These are phyloP conservation scores for Vireo griseus DNA, from an alignment of 2,797 vertebrate genomes.

Conservation along the genomic window DNA sequence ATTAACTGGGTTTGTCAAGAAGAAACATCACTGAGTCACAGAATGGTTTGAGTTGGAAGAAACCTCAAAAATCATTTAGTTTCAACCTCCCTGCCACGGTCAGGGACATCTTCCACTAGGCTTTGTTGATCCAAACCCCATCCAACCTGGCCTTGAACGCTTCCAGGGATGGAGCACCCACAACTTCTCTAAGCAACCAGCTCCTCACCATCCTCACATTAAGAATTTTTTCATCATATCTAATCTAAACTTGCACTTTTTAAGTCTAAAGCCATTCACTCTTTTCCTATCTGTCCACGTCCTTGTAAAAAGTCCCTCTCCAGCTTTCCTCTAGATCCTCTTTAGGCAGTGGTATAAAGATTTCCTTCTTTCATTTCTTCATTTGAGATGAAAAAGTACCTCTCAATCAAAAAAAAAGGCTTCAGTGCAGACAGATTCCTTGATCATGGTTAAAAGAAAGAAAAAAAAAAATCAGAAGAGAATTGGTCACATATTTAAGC, in stretches of 20 bases:
- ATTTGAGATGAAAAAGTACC: background rate
- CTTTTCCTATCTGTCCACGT: accelerated
- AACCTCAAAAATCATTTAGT: background rate
- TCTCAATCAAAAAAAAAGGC: background rate
- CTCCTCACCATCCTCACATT: too few species aligned
- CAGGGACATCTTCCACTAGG: accelerated
- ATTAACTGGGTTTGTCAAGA: background rate
- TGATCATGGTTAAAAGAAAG: background rate
- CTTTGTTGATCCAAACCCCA: accelerated
- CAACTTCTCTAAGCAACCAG: accelerated
- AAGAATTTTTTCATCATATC: background rate
- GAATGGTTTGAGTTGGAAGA: background rate
- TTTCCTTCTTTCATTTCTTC: background rate
- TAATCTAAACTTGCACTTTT: background rate
- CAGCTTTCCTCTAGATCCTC: background rate
- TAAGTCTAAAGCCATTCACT: background rate
- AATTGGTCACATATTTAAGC: background rate
- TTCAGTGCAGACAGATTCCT: background rate
- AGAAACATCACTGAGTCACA: background rate
- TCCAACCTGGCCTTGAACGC: accelerated
- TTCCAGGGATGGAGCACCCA: background rate
- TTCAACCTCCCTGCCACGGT: background rate
- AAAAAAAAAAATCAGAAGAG: background rate
- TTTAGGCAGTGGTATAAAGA: background rate
- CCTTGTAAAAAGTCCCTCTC: background rate